Percentiles rank a stretch among this genome's conserved stretches.
Evolutionary conservation across 2,888 invertebrate genomes (phyloP).

Genomic region (Glaucopsyche alexis): DNA sequence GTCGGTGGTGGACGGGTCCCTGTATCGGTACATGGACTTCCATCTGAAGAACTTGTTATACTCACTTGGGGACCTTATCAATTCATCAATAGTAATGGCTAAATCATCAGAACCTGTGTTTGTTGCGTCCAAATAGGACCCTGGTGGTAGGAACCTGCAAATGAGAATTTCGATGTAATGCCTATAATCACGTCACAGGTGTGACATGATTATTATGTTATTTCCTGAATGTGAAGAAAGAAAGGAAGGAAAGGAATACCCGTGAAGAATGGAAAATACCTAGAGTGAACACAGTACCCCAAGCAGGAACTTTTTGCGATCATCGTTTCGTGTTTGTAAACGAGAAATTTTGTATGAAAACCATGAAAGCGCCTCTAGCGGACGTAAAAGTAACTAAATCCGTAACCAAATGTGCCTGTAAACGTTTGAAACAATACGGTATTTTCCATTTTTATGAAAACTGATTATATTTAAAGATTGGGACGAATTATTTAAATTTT

Average conservation of each 20-base stretch:
- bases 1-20: conserved; percentile 44
- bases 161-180: conserved; percentile 18
- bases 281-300: too few relatives aligned
- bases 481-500: too few relatives aligned
- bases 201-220: too few relatives aligned
- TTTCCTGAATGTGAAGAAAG: neutral
- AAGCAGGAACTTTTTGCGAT: too few relatives aligned
- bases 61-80: conserved; percentile 48
- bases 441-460: too few relatives aligned
- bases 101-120: conserved; percentile 44
- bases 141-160: conserved; percentile 67
- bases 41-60: conserved; percentile 58
- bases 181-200: neutral
- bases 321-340: too few relatives aligned
- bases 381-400: too few relatives aligned
- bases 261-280: neutral
- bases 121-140: conserved; percentile 58
- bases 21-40: conserved; percentile 53
- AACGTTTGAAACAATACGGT: too few relatives aligned
- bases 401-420: too few relatives aligned
- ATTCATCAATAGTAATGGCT: conserved; percentile 50
- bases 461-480: too few relatives aligned
- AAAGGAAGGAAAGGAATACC: neutral
- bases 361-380: too few relatives aligned
- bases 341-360: too few relatives aligned